Evolutionary conservation across 1,140 invertebrate genomes (phyloP).

Genomic region (Drosophila parvula): DNA sequence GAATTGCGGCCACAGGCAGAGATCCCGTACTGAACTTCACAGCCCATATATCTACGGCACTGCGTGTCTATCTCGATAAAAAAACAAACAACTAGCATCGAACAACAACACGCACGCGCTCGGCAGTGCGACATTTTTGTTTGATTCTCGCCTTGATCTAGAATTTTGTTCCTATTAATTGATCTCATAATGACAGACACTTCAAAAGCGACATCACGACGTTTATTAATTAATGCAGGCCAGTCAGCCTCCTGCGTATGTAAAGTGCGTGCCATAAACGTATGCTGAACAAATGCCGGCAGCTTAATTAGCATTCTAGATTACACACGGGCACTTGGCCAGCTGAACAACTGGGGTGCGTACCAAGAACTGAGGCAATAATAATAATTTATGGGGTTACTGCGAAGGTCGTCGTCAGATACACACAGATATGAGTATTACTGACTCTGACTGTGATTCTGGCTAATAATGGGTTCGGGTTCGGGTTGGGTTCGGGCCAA

Average conservation of each 20-base stretch:
- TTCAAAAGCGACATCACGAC: conserved; percentile 83
- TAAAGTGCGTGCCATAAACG: conserved; percentile 63
- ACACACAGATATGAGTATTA: conserved; percentile 14
- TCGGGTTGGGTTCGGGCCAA: conserved; percentile 7
- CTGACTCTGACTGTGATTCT: conserved; percentile 14
- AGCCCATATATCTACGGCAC: conserved; percentile 31
- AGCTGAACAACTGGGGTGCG: conserved; percentile 44
- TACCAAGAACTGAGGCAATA: conserved; percentile 54
- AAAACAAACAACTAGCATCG: conserved; percentile 16
- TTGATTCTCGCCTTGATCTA: conserved; percentile 79
- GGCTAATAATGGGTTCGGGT: conserved; percentile 51
- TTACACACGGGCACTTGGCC: conserved; percentile 44
- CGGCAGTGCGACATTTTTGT: conserved; percentile 77
- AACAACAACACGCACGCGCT: conserved; percentile 50
- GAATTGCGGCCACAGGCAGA: conserved; percentile 32
- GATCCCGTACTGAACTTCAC: conserved; percentile 11
- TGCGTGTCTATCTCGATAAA: conserved; percentile 42
- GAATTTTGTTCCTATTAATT: conserved; percentile 83
- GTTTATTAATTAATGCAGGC: conserved; percentile 82
- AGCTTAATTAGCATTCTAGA: conserved; percentile 83
- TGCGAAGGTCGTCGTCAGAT: conserved; percentile 26
- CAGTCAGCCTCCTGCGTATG: conserved; percentile 62
- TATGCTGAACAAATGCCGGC: conserved; percentile 72
- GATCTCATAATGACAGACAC: conserved; percentile 83
- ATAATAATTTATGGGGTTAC: conserved; percentile 55